phyloP scores from a whole-genome alignment of 2,797 vertebrate genomes.

The Epinephelus coioides region DNA sequence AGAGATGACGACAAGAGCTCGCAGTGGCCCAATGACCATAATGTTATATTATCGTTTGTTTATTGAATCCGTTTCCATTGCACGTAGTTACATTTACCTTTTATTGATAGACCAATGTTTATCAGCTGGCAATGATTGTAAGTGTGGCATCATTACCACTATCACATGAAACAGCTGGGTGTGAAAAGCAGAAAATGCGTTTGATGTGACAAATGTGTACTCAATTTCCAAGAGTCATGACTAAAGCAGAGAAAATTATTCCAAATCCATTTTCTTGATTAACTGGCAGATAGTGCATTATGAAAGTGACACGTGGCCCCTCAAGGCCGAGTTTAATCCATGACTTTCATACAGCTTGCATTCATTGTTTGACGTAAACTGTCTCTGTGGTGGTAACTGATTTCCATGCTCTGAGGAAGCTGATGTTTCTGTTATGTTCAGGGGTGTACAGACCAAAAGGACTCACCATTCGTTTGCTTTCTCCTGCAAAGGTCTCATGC shows the following conservation, averaged over 20 bases:
- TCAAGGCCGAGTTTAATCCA: not conserved
- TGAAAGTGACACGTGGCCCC: not conserved
- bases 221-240: not conserved
- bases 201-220: not conserved
- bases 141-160: not conserved
- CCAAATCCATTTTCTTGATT: slow-evolving; percentile 1
- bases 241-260: not conserved
- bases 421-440: not conserved
- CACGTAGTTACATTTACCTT: too few relatives aligned
- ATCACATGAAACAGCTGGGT: not conserved
- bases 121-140: not conserved
- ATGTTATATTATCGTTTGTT: too few relatives aligned
- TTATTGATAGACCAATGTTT: too few relatives aligned
- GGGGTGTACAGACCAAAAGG: not conserved
- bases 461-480: slow-evolving; percentile 95
- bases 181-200: not conserved
- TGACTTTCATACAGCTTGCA: not conserved
- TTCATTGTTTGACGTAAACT: slow-evolving; percentile 8
- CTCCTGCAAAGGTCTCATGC: slow-evolving; percentile 91
- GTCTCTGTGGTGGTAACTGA: not conserved
- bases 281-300: not conserved
- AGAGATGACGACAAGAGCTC: too few relatives aligned
- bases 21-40: too few relatives aligned
- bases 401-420: not conserved
- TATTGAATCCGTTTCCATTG: too few relatives aligned